These are phyloP conservation scores for Sebastes dallii DNA, from an alignment of 2,797 vertebrate genomes.

Conservation along the genomic window DNA sequence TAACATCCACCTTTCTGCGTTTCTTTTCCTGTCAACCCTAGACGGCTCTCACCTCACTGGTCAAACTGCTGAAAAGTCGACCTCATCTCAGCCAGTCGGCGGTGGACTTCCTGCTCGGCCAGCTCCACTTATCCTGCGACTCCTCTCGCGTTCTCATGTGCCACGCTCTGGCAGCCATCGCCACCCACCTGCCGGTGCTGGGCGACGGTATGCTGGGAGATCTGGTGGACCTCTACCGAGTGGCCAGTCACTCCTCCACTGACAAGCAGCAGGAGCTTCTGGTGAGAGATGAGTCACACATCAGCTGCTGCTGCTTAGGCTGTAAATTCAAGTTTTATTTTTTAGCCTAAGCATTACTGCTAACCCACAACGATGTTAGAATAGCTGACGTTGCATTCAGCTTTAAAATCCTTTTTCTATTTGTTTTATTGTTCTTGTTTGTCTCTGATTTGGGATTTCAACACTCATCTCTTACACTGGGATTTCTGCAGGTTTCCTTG, in stretches of 20 bases:
- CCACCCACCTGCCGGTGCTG: constrained; percentile 93
- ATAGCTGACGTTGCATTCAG: not conserved
- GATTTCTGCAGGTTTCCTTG: constrained; percentile 88
- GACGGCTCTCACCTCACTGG: constrained; percentile 92
- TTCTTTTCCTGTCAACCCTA: constrained; percentile 48
- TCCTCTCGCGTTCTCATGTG: constrained; percentile 90
- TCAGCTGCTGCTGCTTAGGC: not conserved
- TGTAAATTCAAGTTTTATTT: not conserved
- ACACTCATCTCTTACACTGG: not conserved
- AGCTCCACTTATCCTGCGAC: constrained; percentile 91
- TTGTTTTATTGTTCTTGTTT: not conserved
- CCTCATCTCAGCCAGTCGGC: constrained; percentile 92
- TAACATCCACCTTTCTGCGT: not conserved
- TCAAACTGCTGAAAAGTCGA: constrained; percentile 90
- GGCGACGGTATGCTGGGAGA: constrained; percentile 96
- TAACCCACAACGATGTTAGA: not conserved
- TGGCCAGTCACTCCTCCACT: constrained; percentile 88
- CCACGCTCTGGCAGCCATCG: constrained; percentile 93
- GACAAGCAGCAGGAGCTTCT: constrained; percentile 96
- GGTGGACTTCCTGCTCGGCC: constrained; percentile 92
- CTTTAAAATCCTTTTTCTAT: not conserved
- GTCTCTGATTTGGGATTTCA: not conserved
- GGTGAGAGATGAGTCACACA: constrained; percentile 79
- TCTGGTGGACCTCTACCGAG: constrained; percentile 92
- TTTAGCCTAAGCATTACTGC: not conserved